Conservation (phyloP, 1,140 invertebrate species). For the Achatina immaculata region DNA sequence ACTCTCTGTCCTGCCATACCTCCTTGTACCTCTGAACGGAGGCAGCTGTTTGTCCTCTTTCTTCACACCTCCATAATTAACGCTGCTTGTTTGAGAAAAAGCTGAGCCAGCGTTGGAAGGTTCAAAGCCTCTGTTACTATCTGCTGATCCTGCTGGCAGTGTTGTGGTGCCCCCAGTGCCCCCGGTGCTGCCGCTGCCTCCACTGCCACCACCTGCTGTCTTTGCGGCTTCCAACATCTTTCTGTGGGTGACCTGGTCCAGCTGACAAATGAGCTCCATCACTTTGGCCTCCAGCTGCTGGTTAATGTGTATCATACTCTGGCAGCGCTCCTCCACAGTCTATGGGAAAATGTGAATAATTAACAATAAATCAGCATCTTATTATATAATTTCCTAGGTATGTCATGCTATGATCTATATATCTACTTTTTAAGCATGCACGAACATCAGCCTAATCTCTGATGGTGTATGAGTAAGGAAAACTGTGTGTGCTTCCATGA, state of each 20-base stretch:
- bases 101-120: neutral
- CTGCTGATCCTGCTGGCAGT: neutral
- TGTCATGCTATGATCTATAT: too few species aligned
- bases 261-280: conserved; percentile 51
- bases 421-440: too few species aligned
- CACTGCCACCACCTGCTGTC: neutral
- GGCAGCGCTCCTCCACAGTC: conserved; percentile 60
- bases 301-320: conserved; percentile 53
- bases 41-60: neutral
- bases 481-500: too few species aligned
- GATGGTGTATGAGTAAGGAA: too few species aligned
- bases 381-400: too few species aligned
- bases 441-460: neutral
- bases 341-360: conserved; percentile 35
- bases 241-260: conserved; percentile 45
- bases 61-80: neutral
- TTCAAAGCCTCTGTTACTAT: neutral
- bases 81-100: neutral
- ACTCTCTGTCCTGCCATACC: neutral
- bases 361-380: neutral
- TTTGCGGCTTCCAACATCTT: neutral
- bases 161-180: neutral
- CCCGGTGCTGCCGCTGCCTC: neutral
- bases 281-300: conserved; percentile 53
- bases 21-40: neutral